Evolutionary conservation across 2,113 vertebrate genomes (phyloP), one percentile per base, ranked within the genome.

Genomic region (Australoheros scitulus): DNA sequence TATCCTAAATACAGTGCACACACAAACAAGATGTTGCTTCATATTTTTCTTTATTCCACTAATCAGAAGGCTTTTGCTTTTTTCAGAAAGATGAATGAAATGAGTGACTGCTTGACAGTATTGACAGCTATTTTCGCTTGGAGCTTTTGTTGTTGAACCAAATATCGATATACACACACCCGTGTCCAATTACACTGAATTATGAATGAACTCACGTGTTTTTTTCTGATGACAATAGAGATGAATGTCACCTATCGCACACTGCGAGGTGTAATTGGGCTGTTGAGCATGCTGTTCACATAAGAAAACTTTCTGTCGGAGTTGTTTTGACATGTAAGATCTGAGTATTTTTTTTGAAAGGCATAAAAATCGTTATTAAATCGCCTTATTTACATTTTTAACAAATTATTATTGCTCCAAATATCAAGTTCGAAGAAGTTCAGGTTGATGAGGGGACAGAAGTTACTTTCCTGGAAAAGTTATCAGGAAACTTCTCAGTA

Each of bases 191-290:
- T 94, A 94, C 92, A 87, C 92, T 96, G 92, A 96, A 96, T 96
- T 95, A 96, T 96, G 93, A 95, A 96, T 96, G 95, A 95, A 94
- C 93, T 95, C 94, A 95, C 95, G 94, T 96, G 95, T 94, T 94
- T 92, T 92, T 32, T 94, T 94, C 89, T 91, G 91, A 93, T 95
- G 94, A 95, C 94, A 95, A 95, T 93, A 93, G 89, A 77, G 80
- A 90, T 90, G 93, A 90, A 92, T 94, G 92, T 94, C 93, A 89
- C 92, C 78, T 86, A 91, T 87, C 80, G 83, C 88, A 77, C 76
- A 55, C 83, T 83, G 41, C 81, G 85, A 81, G 80, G 80, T 90
- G 92, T 92, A 89, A 94, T 86, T 90, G 88, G 83, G 77, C 74
- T 87, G 79, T 15, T 26, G 68, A 36, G 82, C 90, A 59, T n/a